These are phyloP conservation scores for Epinephelus coioides DNA, from an alignment of 2,797 vertebrate species.

Conservation along the genomic window DNA sequence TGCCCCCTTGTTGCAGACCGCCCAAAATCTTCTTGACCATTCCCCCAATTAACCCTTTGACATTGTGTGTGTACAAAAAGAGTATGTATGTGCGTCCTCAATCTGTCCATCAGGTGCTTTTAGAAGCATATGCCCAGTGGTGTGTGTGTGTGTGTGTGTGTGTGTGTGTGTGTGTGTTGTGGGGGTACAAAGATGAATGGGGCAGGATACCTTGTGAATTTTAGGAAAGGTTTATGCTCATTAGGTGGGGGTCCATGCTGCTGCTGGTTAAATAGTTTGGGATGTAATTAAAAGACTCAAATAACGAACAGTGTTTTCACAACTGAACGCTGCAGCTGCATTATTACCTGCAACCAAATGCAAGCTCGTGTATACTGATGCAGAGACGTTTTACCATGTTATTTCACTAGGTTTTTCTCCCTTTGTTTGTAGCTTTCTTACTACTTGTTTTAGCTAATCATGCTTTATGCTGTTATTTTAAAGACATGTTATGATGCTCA, in stretches of 20 bases:
- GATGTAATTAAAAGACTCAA: too few relatives aligned
- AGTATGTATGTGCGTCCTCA: conserved; percentile 40
- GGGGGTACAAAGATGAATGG: neutral
- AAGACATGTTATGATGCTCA: too few relatives aligned
- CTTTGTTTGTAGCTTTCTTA: neutral
- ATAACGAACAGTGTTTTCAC: neutral
- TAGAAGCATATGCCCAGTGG: conserved; percentile 1
- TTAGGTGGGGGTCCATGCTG: neutral
- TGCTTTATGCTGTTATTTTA: neutral
- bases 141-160: conserved; percentile 11
- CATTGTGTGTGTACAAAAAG: neutral
- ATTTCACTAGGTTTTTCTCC: too few relatives aligned
- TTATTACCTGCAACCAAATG: neutral
- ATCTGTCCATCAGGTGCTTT: conserved; percentile 33
- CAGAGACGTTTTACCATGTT: too few relatives aligned
- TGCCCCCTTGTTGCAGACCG: neutral
- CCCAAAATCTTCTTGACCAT: conserved; percentile 23
- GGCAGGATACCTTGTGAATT: neutral
- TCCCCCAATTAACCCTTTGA: conserved; percentile 32
- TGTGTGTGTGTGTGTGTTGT: neutral
- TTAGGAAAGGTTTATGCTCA: neutral
- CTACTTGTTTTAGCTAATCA: neutral
- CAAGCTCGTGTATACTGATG: neutral
- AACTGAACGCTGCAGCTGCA: neutral
- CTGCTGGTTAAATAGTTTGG: neutral